Evolutionary conservation across 2,888 invertebrate species (phyloP).

Genomic region (Oxyteleia sp.): DNA sequence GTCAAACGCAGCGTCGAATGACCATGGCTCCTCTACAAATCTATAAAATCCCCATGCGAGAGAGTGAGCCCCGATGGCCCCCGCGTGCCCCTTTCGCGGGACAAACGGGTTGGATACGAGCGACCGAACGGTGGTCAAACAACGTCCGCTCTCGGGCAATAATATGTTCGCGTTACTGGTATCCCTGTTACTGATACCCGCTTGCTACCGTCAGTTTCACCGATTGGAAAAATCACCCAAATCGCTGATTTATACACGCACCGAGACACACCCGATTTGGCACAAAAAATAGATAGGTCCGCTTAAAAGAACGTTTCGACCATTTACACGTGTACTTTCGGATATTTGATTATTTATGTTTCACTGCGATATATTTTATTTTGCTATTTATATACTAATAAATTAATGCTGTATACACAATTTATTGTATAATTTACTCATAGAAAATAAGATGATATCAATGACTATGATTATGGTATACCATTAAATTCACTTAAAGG

Average conservation of each 20-base stretch:
- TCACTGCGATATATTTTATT: too few species aligned
- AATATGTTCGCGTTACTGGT: slow-evolving; percentile 85
- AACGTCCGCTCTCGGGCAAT: slow-evolving; percentile 77
- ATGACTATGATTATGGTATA: too few species aligned
- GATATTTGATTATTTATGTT: slow-evolving; percentile 15
- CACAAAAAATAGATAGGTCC: slow-evolving; percentile 52
- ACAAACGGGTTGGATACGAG: slow-evolving; percentile 78
- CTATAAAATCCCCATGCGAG: slow-evolving; percentile 80
- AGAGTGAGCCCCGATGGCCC: slow-evolving; percentile 7
- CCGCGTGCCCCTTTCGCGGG: slow-evolving; percentile 68
- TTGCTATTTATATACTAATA: too few species aligned
- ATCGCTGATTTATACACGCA: slow-evolving; percentile 72
- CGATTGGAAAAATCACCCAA: slow-evolving; percentile 65
- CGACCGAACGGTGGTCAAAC: slow-evolving; percentile 82
- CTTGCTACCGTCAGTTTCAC: slow-evolving; percentile 66
- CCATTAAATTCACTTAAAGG: too few species aligned
- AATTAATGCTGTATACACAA: too few species aligned
- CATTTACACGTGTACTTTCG: slow-evolving; percentile 49
- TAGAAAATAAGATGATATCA: too few species aligned
- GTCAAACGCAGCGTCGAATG: slow-evolving; percentile 84
- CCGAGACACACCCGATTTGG: slow-evolving; percentile 59
- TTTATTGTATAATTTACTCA: too few species aligned
- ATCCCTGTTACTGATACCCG: slow-evolving; percentile 77
- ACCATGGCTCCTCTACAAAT: slow-evolving; percentile 83
- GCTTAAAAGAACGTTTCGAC: slow-evolving; percentile 49